Conservation (phyloP, 2,888 invertebrate genomes). For the Tenthredo amoena region DNA sequence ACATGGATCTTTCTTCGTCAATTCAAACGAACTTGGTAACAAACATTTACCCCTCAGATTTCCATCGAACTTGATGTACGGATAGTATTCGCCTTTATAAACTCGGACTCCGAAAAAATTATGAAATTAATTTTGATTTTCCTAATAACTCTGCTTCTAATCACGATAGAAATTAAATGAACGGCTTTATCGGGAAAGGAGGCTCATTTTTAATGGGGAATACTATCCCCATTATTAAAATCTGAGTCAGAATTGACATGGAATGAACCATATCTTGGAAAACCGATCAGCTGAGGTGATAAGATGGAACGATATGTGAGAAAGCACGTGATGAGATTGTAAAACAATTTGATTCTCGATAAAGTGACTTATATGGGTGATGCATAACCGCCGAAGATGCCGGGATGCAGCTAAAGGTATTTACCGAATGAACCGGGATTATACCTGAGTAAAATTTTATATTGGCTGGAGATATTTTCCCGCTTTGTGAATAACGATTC, state of each 20-base stretch:
- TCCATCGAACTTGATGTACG: not conserved
- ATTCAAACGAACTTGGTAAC: not conserved
- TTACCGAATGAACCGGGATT: not conserved
- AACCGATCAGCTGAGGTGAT: not conserved
- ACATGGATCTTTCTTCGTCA: no score
- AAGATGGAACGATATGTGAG: not conserved
- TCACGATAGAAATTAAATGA: not conserved
- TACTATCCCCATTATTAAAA: not conserved
- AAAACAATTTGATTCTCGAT: constrained; percentile 15
- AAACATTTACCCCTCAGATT: not conserved
- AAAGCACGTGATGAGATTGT: not conserved
- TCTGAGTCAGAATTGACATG: not conserved
- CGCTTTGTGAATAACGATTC: constrained; percentile 21
- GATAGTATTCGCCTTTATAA: not conserved
- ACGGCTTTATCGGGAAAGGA: no score
- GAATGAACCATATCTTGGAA: not conserved
- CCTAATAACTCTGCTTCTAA: not conserved
- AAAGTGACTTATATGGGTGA: not conserved
- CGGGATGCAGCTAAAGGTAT: not conserved
- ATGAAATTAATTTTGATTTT: not conserved
- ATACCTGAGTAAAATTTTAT: constrained; percentile 3
- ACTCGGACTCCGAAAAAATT: not conserved
- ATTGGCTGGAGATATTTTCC: not conserved
- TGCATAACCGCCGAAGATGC: not conserved
- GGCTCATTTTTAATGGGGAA: not conserved